phyloP scores from a whole-genome alignment of 2,113 vertebrate species.

The Corvus moneduloides region DNA sequence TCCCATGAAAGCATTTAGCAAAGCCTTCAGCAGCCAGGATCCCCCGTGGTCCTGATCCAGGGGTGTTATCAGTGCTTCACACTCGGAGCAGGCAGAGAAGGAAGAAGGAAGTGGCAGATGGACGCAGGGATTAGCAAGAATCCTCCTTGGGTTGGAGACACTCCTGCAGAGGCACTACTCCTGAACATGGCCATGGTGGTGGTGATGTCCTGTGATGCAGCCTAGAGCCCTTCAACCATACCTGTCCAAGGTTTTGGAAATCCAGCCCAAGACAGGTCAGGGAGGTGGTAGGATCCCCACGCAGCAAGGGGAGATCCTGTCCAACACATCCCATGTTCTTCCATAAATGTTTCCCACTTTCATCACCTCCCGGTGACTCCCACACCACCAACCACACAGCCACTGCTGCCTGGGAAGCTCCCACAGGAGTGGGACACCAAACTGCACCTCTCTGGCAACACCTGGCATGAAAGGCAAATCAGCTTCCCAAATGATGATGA shows the following conservation, averaged over 20 bases:
- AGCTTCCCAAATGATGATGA: neutral
- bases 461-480: rapidly evolving
- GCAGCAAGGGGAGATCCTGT: neutral
- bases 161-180: neutral
- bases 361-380: neutral
- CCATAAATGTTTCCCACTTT: neutral
- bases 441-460: neutral
- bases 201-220: neutral
- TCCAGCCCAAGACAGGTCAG: neutral
- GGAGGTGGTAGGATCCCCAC: neutral
- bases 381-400: neutral
- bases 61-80: neutral
- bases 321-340: neutral
- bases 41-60: rapidly evolving
- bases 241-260: neutral
- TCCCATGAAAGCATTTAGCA: neutral
- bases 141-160: neutral
- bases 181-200: neutral
- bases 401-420: neutral
- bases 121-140: neutral
- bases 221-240: neutral
- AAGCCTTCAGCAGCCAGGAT: neutral
- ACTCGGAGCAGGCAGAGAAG: neutral
- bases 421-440: neutral
- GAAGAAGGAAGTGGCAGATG: rapidly evolving